Evolutionary conservation across 2,888 invertebrate species (phyloP), one percentile per base, ranked within the genome.

Genomic region (Oscheius myriophilus): DNA sequence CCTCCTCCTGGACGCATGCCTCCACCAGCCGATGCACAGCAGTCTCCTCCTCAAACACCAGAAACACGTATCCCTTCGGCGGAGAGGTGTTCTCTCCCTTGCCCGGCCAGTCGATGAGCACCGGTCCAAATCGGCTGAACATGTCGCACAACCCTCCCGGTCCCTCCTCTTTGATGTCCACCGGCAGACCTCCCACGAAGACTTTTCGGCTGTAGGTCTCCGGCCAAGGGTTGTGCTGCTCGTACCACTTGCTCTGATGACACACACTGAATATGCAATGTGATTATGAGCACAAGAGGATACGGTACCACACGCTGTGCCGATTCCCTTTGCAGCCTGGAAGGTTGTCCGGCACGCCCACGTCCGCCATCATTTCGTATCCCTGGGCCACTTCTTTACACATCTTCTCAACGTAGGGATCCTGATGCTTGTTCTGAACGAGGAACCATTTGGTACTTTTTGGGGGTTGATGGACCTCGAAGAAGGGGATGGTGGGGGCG

Each of bases 11-110:
- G 87, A 96, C 94, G 90, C 97, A 98, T 9, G 95, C 93, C 86
- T 96, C 96, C 89, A 98, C 96, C 87, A 98, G 89, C 84, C 93
- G 93, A 87, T 96, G 96, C 72, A 98, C 98, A 53, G 96, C 95
- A 87, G 92, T 92, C 89, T 98, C 98, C 87, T 97, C 95, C 92
- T 97, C 89, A 84, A 89, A 90, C 59, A 90, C 86, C 72, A 90
- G 85, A 83, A 90, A 90, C 70, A 90, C 90, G 84, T 90, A 90
- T 33, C 90, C 90, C 23, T 81, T 74, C 51, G 75, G 76, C 4
- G 53, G 33, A 33, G 33, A 33, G 16, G 25, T n/a, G 6, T 4
- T 41, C 18, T 45, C 59, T 11, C 26, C 45, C 46, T 45, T 42
- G 25, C 16, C 2, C 49, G 49, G 62, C 52, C 51, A 39, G 33